phyloP scores from a whole-genome alignment of 2,113 vertebrate species.

The Phalacrocorax pelagicus region DNA sequence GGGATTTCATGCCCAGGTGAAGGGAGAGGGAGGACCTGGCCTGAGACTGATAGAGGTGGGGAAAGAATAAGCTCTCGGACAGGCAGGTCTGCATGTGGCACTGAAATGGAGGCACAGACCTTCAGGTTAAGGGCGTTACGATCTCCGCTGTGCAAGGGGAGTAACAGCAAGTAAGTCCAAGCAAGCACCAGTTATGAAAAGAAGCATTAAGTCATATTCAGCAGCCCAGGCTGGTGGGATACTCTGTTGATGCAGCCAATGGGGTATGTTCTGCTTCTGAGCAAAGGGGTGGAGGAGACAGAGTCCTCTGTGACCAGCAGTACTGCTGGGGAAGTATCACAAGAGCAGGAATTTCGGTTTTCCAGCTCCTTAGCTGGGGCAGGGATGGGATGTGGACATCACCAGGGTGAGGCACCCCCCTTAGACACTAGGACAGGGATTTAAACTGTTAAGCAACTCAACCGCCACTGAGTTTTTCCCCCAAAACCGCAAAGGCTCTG shows the following conservation, averaged over 20 bases:
- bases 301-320: neutral
- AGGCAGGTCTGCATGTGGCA: neutral
- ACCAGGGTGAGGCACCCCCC: neutral
- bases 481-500: neutral
- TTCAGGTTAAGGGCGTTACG: neutral
- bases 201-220: neutral
- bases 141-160: neutral
- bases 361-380: neutral
- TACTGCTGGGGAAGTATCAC: neutral
- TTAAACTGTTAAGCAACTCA: neutral
- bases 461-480: neutral
- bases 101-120: neutral
- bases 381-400: neutral
- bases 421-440: neutral
- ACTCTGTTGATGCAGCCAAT: neutral
- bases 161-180: neutral
- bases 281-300: neutral
- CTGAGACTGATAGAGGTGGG: neutral
- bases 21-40: neutral
- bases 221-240: neutral
- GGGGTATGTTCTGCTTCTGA: neutral
- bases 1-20: neutral
- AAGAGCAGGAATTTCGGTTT: neutral
- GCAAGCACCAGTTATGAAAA: neutral
- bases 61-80: neutral